Conservation (phyloP, 1,140 invertebrate genomes). For the Microplitis mediator region DNA sequence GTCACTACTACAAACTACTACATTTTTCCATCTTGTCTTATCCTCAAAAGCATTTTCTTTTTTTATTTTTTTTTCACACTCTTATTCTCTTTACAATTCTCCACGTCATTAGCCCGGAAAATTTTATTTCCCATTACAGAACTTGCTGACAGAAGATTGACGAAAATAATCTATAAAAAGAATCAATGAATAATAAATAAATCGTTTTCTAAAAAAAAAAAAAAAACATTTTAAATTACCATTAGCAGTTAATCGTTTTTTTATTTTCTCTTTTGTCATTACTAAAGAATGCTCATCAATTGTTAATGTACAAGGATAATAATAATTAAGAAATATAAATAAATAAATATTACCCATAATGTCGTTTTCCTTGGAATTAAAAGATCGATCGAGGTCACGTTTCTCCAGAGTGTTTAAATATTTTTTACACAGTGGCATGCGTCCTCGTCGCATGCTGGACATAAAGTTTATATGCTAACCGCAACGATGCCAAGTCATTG, state of each 20-base stretch:
- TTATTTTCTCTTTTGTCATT: not conserved
- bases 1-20: not conserved
- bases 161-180: not conserved
- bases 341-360: slow-evolving; percentile 15
- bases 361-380: slow-evolving; percentile 39
- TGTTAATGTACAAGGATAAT: not conserved
- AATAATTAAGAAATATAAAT: slow-evolving; percentile 21
- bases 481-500: not conserved
- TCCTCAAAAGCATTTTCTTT: not conserved
- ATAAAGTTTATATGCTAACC: not conserved
- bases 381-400: slow-evolving; percentile 28
- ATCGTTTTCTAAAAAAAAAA: not conserved
- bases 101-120: not conserved
- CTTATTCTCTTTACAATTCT: not conserved
- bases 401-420: not conserved
- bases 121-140: not conserved
- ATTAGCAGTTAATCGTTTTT: not conserved
- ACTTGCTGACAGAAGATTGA: not conserved
- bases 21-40: not conserved
- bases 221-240: not conserved
- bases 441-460: slow-evolving; percentile 2
- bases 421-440: not conserved
- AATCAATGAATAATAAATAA: not conserved
- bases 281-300: not conserved
- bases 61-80: not conserved